Conservation (phyloP, 2,888 invertebrate species). For the Rhodophaea formosa region DNA sequence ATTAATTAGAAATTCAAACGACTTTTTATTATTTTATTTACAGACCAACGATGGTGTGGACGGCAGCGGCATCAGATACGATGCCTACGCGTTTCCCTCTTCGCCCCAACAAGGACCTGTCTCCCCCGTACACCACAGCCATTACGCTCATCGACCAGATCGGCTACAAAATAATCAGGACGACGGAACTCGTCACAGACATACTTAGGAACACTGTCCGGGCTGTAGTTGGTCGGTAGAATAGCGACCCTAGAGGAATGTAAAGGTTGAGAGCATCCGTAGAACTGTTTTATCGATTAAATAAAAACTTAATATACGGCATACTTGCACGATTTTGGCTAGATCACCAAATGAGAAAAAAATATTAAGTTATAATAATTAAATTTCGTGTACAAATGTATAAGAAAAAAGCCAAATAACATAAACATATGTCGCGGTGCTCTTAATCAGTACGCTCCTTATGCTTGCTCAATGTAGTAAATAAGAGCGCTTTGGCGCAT, state of each 20-base stretch:
- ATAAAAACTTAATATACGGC: no score
- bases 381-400: no score
- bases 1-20: neutral
- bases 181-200: conserved; percentile 72
- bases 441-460: conserved; percentile 1
- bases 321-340: no score
- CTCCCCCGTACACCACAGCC: conserved; percentile 59
- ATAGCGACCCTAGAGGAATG: neutral
- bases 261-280: neutral
- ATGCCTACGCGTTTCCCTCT: conserved; percentile 58
- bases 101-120: conserved; percentile 49
- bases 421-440: no score
- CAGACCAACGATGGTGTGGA: conserved; percentile 61
- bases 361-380: no score
- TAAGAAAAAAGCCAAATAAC: no score
- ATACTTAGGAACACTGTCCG: conserved; percentile 70
- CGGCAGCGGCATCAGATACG: conserved; percentile 46
- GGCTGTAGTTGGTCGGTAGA: conserved; percentile 64
- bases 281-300: neutral
- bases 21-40: conserved; percentile 29
- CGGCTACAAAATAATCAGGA: conserved; percentile 72
- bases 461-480: neutral
- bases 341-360: no score
- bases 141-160: conserved; percentile 74
- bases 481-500: neutral